A percentile compares a stretch with the other conserved stretches of the same genome.
These are phyloP conservation scores for Centruroides vittatus DNA, from an alignment of 1,140 invertebrate genomes.

Conservation along the genomic window DNA sequence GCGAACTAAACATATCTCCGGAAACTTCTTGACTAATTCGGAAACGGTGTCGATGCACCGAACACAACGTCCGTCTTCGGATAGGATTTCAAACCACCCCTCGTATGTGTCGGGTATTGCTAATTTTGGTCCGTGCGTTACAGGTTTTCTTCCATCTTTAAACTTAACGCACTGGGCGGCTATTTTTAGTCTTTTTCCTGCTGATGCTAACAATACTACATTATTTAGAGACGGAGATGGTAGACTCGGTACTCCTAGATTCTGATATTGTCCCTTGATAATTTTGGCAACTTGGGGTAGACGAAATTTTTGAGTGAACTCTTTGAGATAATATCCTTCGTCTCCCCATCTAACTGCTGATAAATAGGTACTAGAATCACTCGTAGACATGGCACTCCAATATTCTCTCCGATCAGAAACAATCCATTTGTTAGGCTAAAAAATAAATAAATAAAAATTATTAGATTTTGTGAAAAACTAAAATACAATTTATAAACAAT, in stretches of 20 bases:
- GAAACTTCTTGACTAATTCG: slow-evolving; percentile 58
- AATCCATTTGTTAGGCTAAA: too few relatives aligned
- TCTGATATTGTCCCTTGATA: slow-evolving; percentile 79
- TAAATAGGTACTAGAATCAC: slow-evolving; percentile 15
- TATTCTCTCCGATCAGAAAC: too few relatives aligned
- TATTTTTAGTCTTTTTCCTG: slow-evolving; percentile 67
- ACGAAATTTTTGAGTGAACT: slow-evolving; percentile 59
- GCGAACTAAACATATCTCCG: slow-evolving; percentile 66
- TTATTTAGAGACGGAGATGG: slow-evolving; percentile 67
- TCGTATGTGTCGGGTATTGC: slow-evolving; percentile 77
- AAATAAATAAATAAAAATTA: too few relatives aligned
- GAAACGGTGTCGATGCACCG: slow-evolving; percentile 74
- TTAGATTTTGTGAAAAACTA: too few relatives aligned
- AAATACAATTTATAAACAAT: too few relatives aligned
- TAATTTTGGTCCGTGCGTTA: slow-evolving; percentile 60
- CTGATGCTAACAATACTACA: slow-evolving; percentile 64
- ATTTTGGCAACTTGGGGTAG: slow-evolving; percentile 77
- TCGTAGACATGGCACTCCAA: slow-evolving; percentile 1
- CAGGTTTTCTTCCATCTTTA: slow-evolving; percentile 53
- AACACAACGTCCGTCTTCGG: slow-evolving; percentile 78
- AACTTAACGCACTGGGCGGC: slow-evolving; percentile 76
- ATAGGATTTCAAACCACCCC: slow-evolving; percentile 85
- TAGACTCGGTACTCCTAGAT: slow-evolving; percentile 67
- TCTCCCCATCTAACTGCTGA: slow-evolving; percentile 54
- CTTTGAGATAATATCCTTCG: slow-evolving; percentile 58